These are phyloP conservation scores for Antheraea yamamai DNA, from an alignment of 2,888 invertebrate genomes.

Conservation along the genomic window DNA sequence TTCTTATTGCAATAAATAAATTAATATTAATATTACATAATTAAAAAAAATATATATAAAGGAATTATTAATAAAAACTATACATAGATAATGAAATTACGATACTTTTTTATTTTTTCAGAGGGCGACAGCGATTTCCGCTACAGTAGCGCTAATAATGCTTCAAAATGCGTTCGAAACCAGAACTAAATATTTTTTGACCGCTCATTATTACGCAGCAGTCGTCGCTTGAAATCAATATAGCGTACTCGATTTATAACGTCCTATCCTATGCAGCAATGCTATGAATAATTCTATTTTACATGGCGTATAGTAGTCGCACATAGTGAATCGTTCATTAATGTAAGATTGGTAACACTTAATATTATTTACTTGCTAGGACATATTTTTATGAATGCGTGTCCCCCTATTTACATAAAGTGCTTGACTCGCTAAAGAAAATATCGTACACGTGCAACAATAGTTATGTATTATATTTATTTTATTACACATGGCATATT, in stretches of 20 bases:
- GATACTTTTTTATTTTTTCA: background rate
- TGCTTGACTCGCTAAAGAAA: slow-evolving; percentile 68
- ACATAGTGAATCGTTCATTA: slow-evolving; percentile 82
- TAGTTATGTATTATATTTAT: slow-evolving; percentile 51
- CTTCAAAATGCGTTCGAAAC: slow-evolving; percentile 45
- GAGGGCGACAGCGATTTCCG: slow-evolving; percentile 27
- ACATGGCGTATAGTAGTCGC: slow-evolving; percentile 82
- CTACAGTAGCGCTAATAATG: slow-evolving; percentile 50
- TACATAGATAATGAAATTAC: background rate
- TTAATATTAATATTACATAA: background rate
- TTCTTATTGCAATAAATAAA: background rate
- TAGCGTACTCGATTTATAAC: slow-evolving; percentile 77
- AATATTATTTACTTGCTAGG: slow-evolving; percentile 78
- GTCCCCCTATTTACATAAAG: slow-evolving; percentile 67
- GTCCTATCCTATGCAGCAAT: slow-evolving; percentile 81
- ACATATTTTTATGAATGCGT: slow-evolving; percentile 66
- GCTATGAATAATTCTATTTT: slow-evolving; percentile 79
- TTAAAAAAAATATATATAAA: background rate
- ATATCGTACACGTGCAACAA: slow-evolving; percentile 65
- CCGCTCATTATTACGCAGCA: slow-evolving; percentile 61
- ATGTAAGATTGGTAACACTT: slow-evolving; percentile 83
- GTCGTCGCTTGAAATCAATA: slow-evolving; percentile 77
- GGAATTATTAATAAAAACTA: background rate
- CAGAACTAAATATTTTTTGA: slow-evolving; percentile 62
- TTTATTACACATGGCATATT: slow-evolving; percentile 26